Evolutionary conservation across 2,113 vertebrate species (phyloP).

Genomic region (Crotalus tigris): DNA sequence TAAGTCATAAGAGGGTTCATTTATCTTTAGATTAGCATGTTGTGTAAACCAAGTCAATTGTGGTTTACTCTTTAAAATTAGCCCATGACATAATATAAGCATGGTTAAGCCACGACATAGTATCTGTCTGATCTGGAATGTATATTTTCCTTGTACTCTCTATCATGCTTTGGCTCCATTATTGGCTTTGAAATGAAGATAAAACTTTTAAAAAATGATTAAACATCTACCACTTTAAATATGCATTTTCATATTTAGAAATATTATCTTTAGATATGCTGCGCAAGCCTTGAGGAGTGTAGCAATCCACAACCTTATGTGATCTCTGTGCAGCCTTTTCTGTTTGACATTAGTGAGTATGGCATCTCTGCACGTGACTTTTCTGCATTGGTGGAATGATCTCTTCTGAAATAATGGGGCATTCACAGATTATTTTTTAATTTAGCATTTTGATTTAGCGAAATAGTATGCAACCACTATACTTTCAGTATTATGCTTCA

Average conservation of each 20-base stretch:
- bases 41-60: neutral
- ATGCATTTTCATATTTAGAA: neutral
- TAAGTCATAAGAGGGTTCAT: neutral
- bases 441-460: neutral
- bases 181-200: neutral
- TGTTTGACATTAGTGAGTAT: neutral
- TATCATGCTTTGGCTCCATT: neutral
- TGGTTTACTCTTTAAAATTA: neutral
- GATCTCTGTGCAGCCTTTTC: neutral
- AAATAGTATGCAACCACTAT: neutral
- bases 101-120: neutral
- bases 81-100: neutral
- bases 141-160: neutral
- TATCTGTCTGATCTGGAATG: neutral
- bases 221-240: constrained; percentile 1
- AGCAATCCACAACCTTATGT: neutral
- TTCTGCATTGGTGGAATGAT: neutral
- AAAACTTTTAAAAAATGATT: neutral
- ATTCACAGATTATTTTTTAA: neutral
- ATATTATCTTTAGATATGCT: neutral
- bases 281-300: neutral
- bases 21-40: neutral
- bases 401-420: neutral
- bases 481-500: neutral
- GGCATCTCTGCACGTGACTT: neutral